A percentile compares a stretch with the other conserved stretches of the same genome.
Conservation (phyloP, 2,888 invertebrate species). For the Agrochola circellaris region DNA sequence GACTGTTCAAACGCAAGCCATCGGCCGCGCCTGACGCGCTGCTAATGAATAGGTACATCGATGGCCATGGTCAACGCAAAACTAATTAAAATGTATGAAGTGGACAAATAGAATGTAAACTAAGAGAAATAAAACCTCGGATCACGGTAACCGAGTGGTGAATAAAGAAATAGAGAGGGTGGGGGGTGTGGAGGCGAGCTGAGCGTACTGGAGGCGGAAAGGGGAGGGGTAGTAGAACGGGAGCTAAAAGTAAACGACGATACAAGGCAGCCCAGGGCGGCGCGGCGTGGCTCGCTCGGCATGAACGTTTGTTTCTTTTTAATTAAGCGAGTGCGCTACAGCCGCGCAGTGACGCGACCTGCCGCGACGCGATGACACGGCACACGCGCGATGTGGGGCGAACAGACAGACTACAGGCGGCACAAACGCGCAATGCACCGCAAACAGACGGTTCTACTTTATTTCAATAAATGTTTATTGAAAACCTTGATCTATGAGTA, state of each 20-base stretch:
- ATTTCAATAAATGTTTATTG: background rate
- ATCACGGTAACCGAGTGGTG: conserved; percentile 43
- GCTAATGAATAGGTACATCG: conserved; percentile 24
- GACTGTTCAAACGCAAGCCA: background rate
- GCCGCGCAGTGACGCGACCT: background rate
- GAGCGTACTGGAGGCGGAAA: background rate
- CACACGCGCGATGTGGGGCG: background rate
- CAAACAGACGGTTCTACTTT: background rate
- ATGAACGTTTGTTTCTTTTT: conserved; percentile 63
- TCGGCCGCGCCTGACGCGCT: background rate
- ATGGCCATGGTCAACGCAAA: conserved; percentile 19
- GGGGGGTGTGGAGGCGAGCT: background rate
- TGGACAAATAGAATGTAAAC: conserved; percentile 42
- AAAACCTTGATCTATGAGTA: background rate
- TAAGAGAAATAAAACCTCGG: conserved; percentile 45
- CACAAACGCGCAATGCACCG: background rate
- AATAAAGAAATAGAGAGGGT: conserved; percentile 55
- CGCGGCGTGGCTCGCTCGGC: conserved; percentile 18
- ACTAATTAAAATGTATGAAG: conserved; percentile 53
- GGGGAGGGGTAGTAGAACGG: background rate
- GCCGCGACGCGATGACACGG: background rate
- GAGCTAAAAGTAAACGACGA: conserved; percentile 49
- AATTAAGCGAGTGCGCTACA: conserved; percentile 61
- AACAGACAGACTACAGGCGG: background rate
- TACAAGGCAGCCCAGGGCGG: conserved; percentile 33